Base-by-base conservation (phyloP, 1,140 invertebrate genomes). In the Drosophila teissieri region DNA sequence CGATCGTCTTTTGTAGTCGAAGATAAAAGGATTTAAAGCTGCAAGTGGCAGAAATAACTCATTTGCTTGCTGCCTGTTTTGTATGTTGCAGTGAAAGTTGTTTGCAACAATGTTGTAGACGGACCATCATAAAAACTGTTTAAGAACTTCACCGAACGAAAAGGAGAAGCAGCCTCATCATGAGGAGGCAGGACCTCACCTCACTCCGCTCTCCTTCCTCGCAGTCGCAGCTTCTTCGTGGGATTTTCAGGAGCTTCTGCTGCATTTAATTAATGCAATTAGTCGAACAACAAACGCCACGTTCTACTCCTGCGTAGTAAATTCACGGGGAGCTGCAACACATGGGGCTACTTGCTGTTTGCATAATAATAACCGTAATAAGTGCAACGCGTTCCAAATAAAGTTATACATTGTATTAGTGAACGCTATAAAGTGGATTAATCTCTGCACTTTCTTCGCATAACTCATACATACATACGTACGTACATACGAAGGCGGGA, bases 211-310 rank as follows among this genome's bases (percentile, higher is more conserved):
- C n/a, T n/a, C 19, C 19, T 31, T n/a, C 24, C 12, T 24, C 8
- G 15, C 11, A 37, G 15, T 10, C 11, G n/a, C 61, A 48, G 24
- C 58, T 15, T 54, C n/a, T n/a, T 17, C 36, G 39, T 69, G 10
- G 10, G 14, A 5, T 42, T 69, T 36, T 57, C 42, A 27, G 12
- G 42, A 40, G 39, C 49, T 72, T 70, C 68, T 37, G 24, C 42
- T 31, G 67, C 65, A 70, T 57, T 57, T 72, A 72, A 72, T 72
- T 72, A 72, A 70, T 70, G 68, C 68, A 70, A 70, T 70, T 70
- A 70, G 68, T 8, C 12, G 52, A 49, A 57, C 64, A 56, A 56
- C 49, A 56, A 48, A 70, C 42, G 42, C 36, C 36, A 64, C 40
- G 42, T 55, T 34, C 24, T 34, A 58, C 27, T 17, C 10, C 4